phyloP scores from a whole-genome alignment of 2,797 vertebrate species.

The Tapirus indicus region DNA sequence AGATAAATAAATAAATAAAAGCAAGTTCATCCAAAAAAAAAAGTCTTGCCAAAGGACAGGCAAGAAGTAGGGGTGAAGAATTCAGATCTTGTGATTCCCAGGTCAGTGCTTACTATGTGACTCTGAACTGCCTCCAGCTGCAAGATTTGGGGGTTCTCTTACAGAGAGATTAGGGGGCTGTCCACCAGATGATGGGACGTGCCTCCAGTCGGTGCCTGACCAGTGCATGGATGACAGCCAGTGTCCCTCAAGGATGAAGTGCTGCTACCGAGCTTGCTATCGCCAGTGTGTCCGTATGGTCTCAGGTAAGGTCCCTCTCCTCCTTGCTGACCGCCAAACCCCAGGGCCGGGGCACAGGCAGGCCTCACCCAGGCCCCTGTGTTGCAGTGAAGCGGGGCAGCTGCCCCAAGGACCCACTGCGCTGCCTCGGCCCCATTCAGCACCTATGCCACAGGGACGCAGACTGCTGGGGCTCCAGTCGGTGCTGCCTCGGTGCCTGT shows the following conservation, averaged over 20 bases:
- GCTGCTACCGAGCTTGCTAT: constrained; percentile 72
- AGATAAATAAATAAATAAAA: neutral
- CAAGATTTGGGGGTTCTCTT: constrained; percentile 31
- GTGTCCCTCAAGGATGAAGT: constrained; percentile 66
- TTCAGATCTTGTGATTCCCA: neutral
- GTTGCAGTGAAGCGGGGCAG: constrained; percentile 70
- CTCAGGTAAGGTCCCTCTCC: constrained; percentile 27
- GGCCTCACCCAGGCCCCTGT: neutral
- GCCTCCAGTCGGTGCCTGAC: neutral
- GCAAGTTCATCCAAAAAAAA: neutral
- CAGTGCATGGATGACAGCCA: constrained; percentile 64
- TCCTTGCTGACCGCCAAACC: neutral
- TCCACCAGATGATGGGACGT: constrained; percentile 60
- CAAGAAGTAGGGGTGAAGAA: neutral
- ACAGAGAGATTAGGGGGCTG: constrained; percentile 76
- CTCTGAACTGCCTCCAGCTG: neutral
- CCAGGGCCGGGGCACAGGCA: neutral
- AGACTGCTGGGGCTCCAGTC: neutral
- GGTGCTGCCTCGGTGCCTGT: constrained; percentile 61
- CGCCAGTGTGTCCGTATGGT: constrained; percentile 72
- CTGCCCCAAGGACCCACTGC: constrained; percentile 41
- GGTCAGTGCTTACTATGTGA: neutral
- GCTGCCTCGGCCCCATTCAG: constrained; percentile 57
- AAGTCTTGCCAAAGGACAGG: neutral
- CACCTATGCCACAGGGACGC: constrained; percentile 66